phyloP scores from a whole-genome alignment of 1,140 invertebrate species.

The Ephestia elutella region DNA sequence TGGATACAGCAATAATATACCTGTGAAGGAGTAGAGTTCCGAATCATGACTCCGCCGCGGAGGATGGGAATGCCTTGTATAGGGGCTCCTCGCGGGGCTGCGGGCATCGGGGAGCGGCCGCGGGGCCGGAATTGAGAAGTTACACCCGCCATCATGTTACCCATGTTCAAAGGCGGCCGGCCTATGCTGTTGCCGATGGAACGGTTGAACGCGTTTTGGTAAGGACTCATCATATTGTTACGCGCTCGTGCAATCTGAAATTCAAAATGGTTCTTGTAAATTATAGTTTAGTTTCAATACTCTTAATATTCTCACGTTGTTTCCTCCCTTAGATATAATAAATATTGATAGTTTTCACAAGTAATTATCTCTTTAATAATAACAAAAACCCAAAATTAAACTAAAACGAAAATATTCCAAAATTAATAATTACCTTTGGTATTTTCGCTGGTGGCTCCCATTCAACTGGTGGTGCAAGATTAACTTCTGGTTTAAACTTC shows the following conservation, averaged over 20 bases:
- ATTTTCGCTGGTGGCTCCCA: conserved; percentile 96
- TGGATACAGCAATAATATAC: not conserved
- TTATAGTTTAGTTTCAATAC: not conserved
- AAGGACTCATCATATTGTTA: conserved; percentile 50
- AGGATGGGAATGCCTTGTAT: conserved; percentile 44
- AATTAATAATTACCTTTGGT: conserved; percentile 75
- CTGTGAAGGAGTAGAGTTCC: not conserved
- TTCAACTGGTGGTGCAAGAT: conserved; percentile 87
- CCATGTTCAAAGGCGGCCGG: conserved; percentile 16
- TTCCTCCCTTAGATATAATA: too few species aligned
- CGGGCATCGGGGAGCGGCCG: conserved; percentile 33
- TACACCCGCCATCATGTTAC: conserved; percentile 17
- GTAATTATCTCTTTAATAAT: too few species aligned
- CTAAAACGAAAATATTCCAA: conserved; percentile 1
- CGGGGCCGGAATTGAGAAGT: conserved; percentile 28
- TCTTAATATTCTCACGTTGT: too few species aligned
- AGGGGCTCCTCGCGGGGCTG: conserved; percentile 24
- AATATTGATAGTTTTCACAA: too few species aligned
- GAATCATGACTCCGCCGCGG: conserved; percentile 34
- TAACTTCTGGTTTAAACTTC: conserved; percentile 91
- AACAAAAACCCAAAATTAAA: too few species aligned
- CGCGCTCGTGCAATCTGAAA: conserved; percentile 73
- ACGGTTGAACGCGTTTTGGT: conserved; percentile 44
- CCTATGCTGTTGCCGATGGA: conserved; percentile 29
- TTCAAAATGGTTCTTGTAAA: too few species aligned